Conservation (phyloP, 2,113 vertebrate genomes). For the Sigmodon hispidus region DNA sequence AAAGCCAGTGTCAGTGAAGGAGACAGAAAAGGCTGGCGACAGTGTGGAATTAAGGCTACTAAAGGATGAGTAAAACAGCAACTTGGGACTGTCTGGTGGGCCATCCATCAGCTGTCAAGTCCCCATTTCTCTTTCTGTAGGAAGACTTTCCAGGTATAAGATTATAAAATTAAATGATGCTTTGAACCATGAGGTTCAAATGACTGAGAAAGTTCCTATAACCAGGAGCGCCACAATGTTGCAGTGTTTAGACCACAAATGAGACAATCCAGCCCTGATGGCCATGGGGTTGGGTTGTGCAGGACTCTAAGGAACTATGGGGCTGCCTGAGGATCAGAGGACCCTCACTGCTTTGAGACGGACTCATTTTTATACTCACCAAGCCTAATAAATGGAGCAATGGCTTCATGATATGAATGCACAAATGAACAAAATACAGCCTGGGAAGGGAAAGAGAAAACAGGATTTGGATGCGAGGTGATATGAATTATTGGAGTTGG, state of each 20-base stretch:
- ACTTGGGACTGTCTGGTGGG: too few species aligned
- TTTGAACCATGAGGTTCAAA: not conserved
- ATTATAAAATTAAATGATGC: not conserved
- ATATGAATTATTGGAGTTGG: not conserved
- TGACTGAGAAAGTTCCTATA: not conserved
- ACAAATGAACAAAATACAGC: not conserved
- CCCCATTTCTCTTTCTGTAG: not conserved
- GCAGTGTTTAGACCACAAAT: not conserved
- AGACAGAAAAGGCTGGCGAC: not conserved
- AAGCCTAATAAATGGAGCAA: not conserved
- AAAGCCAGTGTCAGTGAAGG: not conserved
- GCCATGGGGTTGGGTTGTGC: rapidly evolving
- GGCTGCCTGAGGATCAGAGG: too few species aligned
- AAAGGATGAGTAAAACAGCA: not conserved
- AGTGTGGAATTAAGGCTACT: not conserved
- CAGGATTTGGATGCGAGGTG: not conserved
- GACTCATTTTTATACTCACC: not conserved
- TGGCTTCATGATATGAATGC: not conserved
- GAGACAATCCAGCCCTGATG: not conserved
- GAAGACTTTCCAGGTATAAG: not conserved
- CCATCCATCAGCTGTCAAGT: not conserved
- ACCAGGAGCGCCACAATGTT: too few species aligned
- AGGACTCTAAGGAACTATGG: not conserved
- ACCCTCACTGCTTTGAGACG: not conserved
- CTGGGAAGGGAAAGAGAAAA: not conserved